Base-by-base conservation (phyloP, 1,140 invertebrate genomes). In the Phenacoccus solenopsis region DNA sequence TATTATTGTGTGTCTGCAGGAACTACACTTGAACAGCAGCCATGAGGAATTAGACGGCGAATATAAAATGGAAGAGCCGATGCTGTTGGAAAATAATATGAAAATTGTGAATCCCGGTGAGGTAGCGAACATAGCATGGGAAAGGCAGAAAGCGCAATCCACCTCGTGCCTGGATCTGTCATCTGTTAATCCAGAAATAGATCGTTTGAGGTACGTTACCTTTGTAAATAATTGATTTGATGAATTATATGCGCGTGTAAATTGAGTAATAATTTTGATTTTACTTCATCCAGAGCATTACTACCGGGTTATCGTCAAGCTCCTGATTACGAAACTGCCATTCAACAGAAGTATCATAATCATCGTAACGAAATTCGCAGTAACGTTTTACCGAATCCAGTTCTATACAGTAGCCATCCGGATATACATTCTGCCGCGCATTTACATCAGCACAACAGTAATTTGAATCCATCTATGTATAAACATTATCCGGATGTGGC, bases 261-360 rank as follows among this genome's bases (percentile, higher is more conserved):
- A 24, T 59, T 21, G n/a, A 5, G n/a, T 7, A 20, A n/a, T 24
- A 20, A 5, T 21, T 24, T 21, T 67, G 38, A 10, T 49, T 4
- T 10, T 49, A 16, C 22, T 61, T 38, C 70, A 0, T 64, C 16
- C 38, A 82, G 85, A 73, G 87, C 89, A 7, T 82, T 94, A 71
- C 78, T 96, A 20, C 94, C 94, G 0, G 90, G 90, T 0, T 97
- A 97, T 78, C 85, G 94, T 32, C 90, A 89, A 24, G 92, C 93
- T 1, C 94, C 94, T 0, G 93, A 96, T 78, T 98, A 98, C 77
- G 92, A 96, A 76, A 93, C 92, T 0, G 93, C 94, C 5, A 85
- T 98, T 59, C 90, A 91, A 78, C 86, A 90, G 76, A 84, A 83
- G 72, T 83, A 83, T 74, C 79, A 68, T 5, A 57, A 71, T 28